Evolutionary conservation across 2,113 vertebrate genomes (phyloP).

Genomic region (Lagenorhynchus albirostris): DNA sequence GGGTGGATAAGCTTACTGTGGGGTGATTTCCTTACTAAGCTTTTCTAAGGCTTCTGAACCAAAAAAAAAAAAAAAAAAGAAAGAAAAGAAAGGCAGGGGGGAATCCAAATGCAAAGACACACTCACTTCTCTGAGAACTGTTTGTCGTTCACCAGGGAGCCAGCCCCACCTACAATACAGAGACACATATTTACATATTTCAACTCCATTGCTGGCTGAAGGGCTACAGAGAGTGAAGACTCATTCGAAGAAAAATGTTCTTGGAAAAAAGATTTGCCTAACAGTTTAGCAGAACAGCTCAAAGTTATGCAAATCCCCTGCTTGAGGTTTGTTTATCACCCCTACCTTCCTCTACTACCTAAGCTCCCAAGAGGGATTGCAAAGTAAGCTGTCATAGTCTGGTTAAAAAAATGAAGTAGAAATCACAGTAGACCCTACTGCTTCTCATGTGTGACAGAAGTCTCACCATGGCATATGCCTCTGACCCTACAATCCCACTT

Average conservation of each 20-base stretch:
- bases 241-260: slow-evolving; percentile 51
- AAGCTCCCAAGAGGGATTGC: not conserved
- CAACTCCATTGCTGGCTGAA: slow-evolving; percentile 45
- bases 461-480: not conserved
- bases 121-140: not conserved
- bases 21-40: not conserved
- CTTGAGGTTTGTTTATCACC: not conserved
- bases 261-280: slow-evolving; percentile 64
- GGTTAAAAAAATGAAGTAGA: not conserved
- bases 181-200: slow-evolving; percentile 60
- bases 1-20: not conserved
- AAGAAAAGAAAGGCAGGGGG: no score
- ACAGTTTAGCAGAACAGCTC: slow-evolving; percentile 43
- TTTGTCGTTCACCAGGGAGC: not conserved
- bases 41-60: not conserved
- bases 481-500: slow-evolving; percentile 19
- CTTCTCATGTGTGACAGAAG: not conserved
- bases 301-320: slow-evolving; percentile 43
- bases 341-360: not conserved
- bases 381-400: not conserved
- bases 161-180: not conserved
- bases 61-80: not conserved
- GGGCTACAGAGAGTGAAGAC: slow-evolving; percentile 20
- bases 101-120: not conserved
- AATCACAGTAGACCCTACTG: not conserved